Conservation (phyloP, 2,888 invertebrate genomes). For the Conomelus anceps region DNA sequence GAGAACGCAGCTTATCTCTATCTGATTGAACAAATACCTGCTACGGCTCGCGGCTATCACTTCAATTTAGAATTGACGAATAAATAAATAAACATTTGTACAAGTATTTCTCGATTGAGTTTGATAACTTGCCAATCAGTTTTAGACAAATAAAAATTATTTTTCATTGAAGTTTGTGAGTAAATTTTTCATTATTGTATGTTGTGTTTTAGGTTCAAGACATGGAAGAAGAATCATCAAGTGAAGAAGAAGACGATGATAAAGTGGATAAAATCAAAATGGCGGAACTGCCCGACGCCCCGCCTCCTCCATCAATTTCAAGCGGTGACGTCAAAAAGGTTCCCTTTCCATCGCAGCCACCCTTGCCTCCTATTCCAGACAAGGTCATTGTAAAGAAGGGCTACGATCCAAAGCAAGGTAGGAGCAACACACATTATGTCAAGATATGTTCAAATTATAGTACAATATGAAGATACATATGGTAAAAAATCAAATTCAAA, state of each 20-base stretch:
- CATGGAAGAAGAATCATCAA: constrained; percentile 82
- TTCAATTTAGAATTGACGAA: no score
- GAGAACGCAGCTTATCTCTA: no score
- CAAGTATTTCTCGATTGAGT: not conserved
- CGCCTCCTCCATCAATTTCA: constrained; percentile 19
- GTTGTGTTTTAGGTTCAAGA: constrained; percentile 61
- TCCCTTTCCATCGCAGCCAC: constrained; percentile 47
- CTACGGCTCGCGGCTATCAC: no score
- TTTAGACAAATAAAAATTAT: not conserved
- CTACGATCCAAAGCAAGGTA: constrained; percentile 88
- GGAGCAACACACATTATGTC: constrained; percentile 24
- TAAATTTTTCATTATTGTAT: not conserved
- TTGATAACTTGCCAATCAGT: not conserved
- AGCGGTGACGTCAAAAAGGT: constrained; percentile 30
- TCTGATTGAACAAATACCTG: no score
- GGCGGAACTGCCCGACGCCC: constrained; percentile 32
- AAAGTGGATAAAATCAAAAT: constrained; percentile 36
- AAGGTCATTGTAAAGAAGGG: constrained; percentile 91
- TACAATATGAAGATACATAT: no score
- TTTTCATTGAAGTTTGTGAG: not conserved
- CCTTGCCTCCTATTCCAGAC: constrained; percentile 80
- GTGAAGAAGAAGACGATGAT: constrained; percentile 57
- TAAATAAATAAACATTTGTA: no score
- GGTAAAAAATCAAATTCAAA: constrained; percentile 14
- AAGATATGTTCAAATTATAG: not conserved